Evolutionary conservation across 2,113 vertebrate genomes (phyloP), one percentile per base, ranked within the genome.

Genomic region (Pycnonotus jocosus): DNA sequence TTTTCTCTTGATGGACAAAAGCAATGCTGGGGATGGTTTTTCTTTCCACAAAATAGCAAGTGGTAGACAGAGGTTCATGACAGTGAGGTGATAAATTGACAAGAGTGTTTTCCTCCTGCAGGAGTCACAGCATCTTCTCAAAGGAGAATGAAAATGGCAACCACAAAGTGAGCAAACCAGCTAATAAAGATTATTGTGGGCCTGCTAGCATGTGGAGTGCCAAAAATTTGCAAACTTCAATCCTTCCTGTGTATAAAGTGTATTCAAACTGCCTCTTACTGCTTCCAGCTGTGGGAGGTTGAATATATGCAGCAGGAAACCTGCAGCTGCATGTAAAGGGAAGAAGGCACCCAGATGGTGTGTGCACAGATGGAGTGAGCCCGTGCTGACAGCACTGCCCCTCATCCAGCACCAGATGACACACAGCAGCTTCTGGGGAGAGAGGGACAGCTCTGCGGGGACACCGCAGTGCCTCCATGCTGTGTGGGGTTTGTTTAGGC

Each of bases 231-330:
- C 27, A 45, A 88, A 86, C 81, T 90, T 69, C 85, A 62, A 37
- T 93, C 58, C 40, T 82, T 87, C 42, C 62, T 35, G 71, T 9
- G 0, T 66, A 44, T 70, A 94, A 91, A 7, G 38, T 27, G 38
- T 28, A 86, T 70, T 88, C 73, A 93, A 94, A 74, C 81, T 66
- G 37, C 60, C 15, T 90, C 79, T 94, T 86, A 94, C 85, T 90
- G 68, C 60, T 90, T 94, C 85, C 93, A 96, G 90, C 87, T 95
- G 87, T 88, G 74, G 44, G 42, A 96, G 68, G 76, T 45, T 56
- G 85, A 94, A 70, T 74, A 92, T 35, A 58, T 37, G 74, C 54
- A 23, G 45, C 40, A 57, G 81, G 47, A 88, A 61, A 88, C 12
- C 90, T 93, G 70, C 90, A 96, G 90, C 62, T 11, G 3, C 58